Evolutionary conservation across 2,888 invertebrate genomes (phyloP).

Genomic region (Spicauda simplicius): DNA sequence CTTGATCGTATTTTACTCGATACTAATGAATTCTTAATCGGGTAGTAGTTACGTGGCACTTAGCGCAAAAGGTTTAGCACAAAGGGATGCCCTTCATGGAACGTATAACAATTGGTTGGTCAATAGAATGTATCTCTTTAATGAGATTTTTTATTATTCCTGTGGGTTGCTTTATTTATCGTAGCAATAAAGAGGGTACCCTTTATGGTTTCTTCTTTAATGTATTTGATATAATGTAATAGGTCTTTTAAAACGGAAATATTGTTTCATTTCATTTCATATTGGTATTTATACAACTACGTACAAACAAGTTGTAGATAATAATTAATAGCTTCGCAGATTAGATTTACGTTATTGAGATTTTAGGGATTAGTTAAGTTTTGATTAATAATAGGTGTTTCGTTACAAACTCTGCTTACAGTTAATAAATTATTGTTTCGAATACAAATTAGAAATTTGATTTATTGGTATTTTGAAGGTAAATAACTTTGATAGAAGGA

Average conservation of each 20-base stretch:
- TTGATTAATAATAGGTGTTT: too few relatives aligned
- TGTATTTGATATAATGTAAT: too few relatives aligned
- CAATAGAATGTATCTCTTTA: background rate
- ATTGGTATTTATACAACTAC: too few relatives aligned
- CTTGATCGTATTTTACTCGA: background rate
- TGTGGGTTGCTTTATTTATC: background rate
- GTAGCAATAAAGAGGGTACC: background rate
- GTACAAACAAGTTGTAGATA: too few relatives aligned
- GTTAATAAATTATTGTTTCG: background rate
- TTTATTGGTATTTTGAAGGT: background rate
- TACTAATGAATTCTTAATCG: constrained; percentile 2
- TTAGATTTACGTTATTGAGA: too few relatives aligned
- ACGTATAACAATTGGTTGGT: background rate
- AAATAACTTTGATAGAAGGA: background rate
- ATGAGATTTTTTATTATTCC: background rate
- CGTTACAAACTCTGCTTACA: too few relatives aligned
- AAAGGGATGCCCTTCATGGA: background rate
- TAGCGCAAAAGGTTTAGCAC: constrained; percentile 1
- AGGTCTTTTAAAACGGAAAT: too few relatives aligned
- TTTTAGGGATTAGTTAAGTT: too few relatives aligned
- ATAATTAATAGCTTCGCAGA: too few relatives aligned
- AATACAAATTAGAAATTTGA: background rate
- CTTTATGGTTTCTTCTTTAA: too few relatives aligned
- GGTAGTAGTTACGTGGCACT: background rate
- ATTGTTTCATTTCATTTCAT: too few relatives aligned